Evolutionary conservation across 2,888 invertebrate species (phyloP).

Genomic region (Autographa pulchrina): DNA sequence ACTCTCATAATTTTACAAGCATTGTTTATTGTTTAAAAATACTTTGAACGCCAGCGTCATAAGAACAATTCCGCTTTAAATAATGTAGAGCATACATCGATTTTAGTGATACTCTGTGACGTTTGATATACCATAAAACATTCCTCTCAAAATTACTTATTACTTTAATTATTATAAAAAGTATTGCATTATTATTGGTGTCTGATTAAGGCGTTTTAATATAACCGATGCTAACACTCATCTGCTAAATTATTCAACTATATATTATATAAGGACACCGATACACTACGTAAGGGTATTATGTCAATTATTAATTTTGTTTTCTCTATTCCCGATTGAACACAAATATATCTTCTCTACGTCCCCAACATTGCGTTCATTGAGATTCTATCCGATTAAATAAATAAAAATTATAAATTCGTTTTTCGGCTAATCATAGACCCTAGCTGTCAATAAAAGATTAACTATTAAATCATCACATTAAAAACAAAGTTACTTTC

Average conservation of each 20-base stretch:
- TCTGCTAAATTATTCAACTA: conserved; percentile 47
- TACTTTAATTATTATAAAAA: conserved; percentile 48
- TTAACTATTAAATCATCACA: conserved; percentile 31
- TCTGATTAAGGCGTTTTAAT: conserved; percentile 47
- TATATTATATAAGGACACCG: conserved; percentile 37
- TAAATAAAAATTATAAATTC: conserved; percentile 61
- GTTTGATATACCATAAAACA: conserved; percentile 28
- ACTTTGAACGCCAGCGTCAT: conserved; percentile 58
- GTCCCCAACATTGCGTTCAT: conserved; percentile 21
- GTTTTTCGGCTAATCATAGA: conserved; percentile 52
- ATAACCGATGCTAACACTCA: conserved; percentile 32
- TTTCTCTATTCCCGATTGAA: conserved; percentile 29
- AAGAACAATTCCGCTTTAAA: conserved; percentile 21
- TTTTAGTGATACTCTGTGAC: conserved; percentile 9
- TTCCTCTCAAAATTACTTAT: conserved; percentile 42
- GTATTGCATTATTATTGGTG: conserved; percentile 54
- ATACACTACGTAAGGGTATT: conserved; percentile 46
- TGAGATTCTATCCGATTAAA: conserved; percentile 57
- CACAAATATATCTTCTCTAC: conserved; percentile 26
- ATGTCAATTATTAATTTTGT: conserved; percentile 37
- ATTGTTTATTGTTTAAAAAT: conserved; percentile 35
- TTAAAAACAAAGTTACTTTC: conserved; percentile 17
- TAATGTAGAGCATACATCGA: conserved; percentile 19
- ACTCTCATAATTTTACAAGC: conserved; percentile 41
- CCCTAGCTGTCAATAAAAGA: conserved; percentile 49